phyloP scores from a whole-genome alignment of 2,113 vertebrate genomes.

The Struthio camelus region DNA sequence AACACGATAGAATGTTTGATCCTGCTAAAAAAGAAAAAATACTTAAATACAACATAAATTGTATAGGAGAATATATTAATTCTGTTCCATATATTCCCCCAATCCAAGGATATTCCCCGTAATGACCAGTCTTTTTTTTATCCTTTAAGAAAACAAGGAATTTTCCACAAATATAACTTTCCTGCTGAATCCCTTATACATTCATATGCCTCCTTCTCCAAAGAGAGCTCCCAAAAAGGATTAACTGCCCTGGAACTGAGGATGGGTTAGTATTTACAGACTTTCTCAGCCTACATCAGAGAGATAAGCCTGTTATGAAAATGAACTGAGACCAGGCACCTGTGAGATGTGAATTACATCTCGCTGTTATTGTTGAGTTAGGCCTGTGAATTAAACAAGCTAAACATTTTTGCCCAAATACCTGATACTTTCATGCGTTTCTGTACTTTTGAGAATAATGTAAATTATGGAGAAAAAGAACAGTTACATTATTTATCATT shows the following conservation, averaged over 20 bases:
- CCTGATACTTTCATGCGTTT: no score
- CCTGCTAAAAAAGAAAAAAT: neutral
- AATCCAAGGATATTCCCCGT: neutral
- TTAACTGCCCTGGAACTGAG: neutral
- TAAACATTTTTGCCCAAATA: neutral
- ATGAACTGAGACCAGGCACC: neutral
- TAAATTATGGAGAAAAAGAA: neutral
- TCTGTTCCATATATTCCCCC: neutral
- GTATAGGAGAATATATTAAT: neutral
- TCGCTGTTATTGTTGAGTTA: neutral
- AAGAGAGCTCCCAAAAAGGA: neutral
- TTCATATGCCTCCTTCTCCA: neutral
- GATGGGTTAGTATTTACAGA: neutral
- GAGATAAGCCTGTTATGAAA: neutral
- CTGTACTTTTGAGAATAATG: no score
- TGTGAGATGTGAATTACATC: neutral
- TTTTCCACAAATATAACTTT: neutral
- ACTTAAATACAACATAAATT: accelerated
- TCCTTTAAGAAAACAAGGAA: neutral
- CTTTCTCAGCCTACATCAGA: neutral
- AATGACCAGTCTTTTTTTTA: neutral
- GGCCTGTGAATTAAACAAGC: neutral
- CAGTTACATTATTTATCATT: neutral
- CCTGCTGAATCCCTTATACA: neutral
- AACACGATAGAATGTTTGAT: neutral